Base-by-base conservation (phyloP, 2,113 vertebrate genomes). In the Nibea coibor region DNA sequence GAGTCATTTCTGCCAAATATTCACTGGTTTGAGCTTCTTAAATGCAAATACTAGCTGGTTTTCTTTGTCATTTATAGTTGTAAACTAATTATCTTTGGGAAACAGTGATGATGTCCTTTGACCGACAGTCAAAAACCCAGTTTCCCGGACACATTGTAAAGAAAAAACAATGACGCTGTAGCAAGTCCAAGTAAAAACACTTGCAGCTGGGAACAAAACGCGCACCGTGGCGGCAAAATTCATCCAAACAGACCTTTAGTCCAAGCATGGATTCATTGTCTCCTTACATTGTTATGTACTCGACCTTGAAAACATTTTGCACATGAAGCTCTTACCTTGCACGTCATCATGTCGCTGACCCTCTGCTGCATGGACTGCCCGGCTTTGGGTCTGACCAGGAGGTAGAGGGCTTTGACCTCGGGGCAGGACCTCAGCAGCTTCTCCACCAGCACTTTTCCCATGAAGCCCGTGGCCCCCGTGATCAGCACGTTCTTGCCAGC, bases 401-500 rank as follows among this genome's bases (percentile, higher is more conserved):
- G 91, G 90, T 97, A 99, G 80, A 99, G 88, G 31, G 95, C 88
- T 84, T 95, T 96, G 65, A 99, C 95, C 0, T 96, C 91, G 0
- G 97, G 97, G 62, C 97, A 97, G 76, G 96, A 97, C 26, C 97
- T 95, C 72, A 99, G 93, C 7, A 99, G 95, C 88, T 99, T 99
- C 93, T 99, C 98, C 94, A 99, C 90, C 89, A 99, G 91, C 65
- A 99, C 97, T 89, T 99, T 99, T 10, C 98, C 98, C 96, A 99
- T 94, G 94, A 99, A 99, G 80, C 98, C 97, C 0, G 98, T 99
- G 72, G 96, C 98, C 74, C 97, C 98, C 0, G 97, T 98, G 92
- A 99, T 95, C 87, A 99, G 95, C 28, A 99, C 88, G 0, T 90
- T 96, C 93, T 99, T 99, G 81, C 96, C 95, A 4, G 93, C 89